Evolutionary conservation across 2,888 invertebrate genomes (phyloP).

Genomic region (Dasypogon diadema): DNA sequence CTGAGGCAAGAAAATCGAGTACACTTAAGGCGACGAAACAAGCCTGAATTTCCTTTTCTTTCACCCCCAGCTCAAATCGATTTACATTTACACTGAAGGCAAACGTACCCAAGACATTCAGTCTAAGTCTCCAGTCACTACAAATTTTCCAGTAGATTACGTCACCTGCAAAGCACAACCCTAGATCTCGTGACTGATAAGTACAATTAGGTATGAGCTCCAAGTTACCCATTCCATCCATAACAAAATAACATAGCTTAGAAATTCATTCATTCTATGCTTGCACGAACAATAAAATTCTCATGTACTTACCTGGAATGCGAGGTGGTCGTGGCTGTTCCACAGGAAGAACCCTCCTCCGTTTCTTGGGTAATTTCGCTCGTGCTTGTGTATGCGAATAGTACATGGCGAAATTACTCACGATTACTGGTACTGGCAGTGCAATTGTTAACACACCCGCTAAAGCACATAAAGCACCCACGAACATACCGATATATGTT

Average conservation of each 20-base stretch:
- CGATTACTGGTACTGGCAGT: conserved; percentile 98
- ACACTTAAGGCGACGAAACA: background rate
- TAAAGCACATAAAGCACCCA: conserved; percentile 96
- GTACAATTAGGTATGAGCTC: conserved; percentile 8
- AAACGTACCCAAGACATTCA: no score
- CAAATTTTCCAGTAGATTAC: conserved; percentile 30
- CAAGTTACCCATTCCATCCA: background rate
- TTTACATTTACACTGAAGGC: no score
- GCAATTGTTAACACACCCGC: conserved; percentile 99
- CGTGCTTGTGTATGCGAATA: conserved; percentile 96
- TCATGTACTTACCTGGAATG: conserved; percentile 66
- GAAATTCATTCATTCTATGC: conserved; percentile 22
- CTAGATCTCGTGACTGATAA: conserved; percentile 48
- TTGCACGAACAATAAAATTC: conserved; percentile 30
- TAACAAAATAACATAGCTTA: background rate
- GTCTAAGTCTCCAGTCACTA: no score
- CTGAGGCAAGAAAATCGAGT: background rate
- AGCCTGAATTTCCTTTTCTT: no score
- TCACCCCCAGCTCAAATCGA: background rate
- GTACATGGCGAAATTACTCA: conserved; percentile 98
- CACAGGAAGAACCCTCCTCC: conserved; percentile 95
- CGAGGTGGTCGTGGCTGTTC: conserved; percentile 86
- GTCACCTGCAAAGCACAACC: conserved; percentile 9
- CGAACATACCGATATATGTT: conserved; percentile 98
- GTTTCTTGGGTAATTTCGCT: conserved; percentile 98